These are phyloP conservation scores for Parasteatoda lunata DNA, from an alignment of 2,888 invertebrate species.

Conservation along the genomic window DNA sequence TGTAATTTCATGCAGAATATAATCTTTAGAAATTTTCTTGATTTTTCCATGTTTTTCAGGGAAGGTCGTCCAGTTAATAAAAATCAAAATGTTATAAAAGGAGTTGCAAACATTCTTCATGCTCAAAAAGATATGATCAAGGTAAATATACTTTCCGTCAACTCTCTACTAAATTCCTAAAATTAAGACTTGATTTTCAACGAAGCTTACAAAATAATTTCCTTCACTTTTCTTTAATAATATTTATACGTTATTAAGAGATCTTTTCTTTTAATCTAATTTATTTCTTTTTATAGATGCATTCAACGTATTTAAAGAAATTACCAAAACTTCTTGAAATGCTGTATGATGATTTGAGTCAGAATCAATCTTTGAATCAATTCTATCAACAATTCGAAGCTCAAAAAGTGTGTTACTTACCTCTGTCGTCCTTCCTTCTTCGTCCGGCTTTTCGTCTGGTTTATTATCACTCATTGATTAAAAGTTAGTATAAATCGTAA, in stretches of 20 bases:
- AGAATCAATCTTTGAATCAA: constrained; percentile 81
- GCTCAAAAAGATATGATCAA: constrained; percentile 47
- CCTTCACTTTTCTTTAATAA: too few relatives aligned
- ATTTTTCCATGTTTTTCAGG: constrained; percentile 18
- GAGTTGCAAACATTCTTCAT: constrained; percentile 55
- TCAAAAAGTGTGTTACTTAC: constrained; percentile 89
- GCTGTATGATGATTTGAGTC: constrained; percentile 84
- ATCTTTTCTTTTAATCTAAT: background rate
- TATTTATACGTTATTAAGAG: too few relatives aligned
- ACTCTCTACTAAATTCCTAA: too few relatives aligned
- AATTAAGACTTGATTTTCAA: too few relatives aligned
- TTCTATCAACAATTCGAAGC: constrained; percentile 85
- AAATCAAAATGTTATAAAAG: constrained; percentile 26
- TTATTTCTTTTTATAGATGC: constrained; percentile 72
- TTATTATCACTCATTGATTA: constrained; percentile 86
- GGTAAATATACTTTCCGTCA: constrained; percentile 23
- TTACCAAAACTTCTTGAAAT: constrained; percentile 85
- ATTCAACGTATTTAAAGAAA: constrained; percentile 78
- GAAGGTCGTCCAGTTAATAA: constrained; percentile 48
- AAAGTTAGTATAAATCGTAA: constrained; percentile 79
- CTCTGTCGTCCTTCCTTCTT: constrained; percentile 85
- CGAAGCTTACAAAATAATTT: too few relatives aligned
- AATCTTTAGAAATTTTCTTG: too few relatives aligned
- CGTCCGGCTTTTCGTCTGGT: constrained; percentile 89
- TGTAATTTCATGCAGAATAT: too few relatives aligned